Base-by-base conservation (phyloP, 2,797 vertebrate species). In the Sciurus carolinensis region DNA sequence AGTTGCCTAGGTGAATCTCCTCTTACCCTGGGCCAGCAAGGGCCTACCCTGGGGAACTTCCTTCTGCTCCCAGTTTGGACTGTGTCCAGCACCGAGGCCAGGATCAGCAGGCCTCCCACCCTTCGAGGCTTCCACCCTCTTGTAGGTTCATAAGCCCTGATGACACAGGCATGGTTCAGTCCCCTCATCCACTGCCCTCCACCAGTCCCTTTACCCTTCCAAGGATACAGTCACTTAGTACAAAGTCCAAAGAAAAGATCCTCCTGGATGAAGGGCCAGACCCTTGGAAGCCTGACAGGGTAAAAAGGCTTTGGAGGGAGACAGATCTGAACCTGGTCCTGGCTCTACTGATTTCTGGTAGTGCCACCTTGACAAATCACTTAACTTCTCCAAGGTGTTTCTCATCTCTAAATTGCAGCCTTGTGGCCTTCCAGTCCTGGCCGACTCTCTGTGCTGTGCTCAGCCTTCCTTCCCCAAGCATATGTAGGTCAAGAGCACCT, bases 371-470 rank as follows among this genome's bases (percentile, higher is more conserved):
- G 77, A 57, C 69, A 44, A 72, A 79, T 30, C 39, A 36, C 47
- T 76, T 71, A 66, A 71, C 57, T 36, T 82, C n/a, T 94, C 95
- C 50, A 80, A 89, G 30, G 75, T 20, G 67, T 42, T 71, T 75
- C 33, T 87, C 30, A 39, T 11, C 66, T 59, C 39, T 67, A 59
- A 87, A 28, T 26, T 52, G 83, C 24, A 47, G 7, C 42, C 54
- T 52, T 33, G 30, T 0, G 47, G 30, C 44, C 57, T 44, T 67
- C 22, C 18, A 44, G 39, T 18, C 50, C 81, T 10, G 28, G 22
- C 47, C n/a, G 20, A 66, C 57, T 87, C 42, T 57, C 0, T 22
- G 17, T 11, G 20, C 20, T 39, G 72, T 50, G 9, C 62, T 80
- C 42, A 44, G 39, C 36, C 18, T 28, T 84, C 30, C 73, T 79